Evolutionary conservation across 1,140 invertebrate genomes (phyloP).

Genomic region (Leguminivora glycinivorella): DNA sequence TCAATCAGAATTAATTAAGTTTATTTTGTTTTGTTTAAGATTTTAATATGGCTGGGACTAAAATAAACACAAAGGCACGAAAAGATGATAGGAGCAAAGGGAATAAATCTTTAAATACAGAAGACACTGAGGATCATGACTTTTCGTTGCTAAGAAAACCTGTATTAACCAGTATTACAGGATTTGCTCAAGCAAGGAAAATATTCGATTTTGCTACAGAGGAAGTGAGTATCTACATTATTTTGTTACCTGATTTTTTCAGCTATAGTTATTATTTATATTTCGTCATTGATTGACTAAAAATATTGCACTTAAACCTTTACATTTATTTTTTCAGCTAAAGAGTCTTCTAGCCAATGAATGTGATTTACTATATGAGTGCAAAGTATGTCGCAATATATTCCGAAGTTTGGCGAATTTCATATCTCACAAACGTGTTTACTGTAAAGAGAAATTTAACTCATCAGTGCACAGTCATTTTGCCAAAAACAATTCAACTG

Average conservation of each 20-base stretch:
- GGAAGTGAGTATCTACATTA: constrained; percentile 73
- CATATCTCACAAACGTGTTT: constrained; percentile 90
- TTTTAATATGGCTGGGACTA: constrained; percentile 73
- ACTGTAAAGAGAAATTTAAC: constrained; percentile 82
- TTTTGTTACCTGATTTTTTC: background rate
- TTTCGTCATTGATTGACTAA: background rate
- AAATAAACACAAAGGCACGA: constrained; percentile 66
- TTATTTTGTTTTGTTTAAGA: constrained; percentile 30
- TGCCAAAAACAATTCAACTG: constrained; percentile 71
- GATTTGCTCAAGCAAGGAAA: constrained; percentile 81
- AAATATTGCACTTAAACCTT: background rate
- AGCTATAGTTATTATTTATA: background rate
- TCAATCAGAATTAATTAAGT: constrained; percentile 16
- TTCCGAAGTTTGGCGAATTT: constrained; percentile 92
- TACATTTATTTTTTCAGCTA: constrained; percentile 79
- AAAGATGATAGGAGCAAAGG: constrained; percentile 66
- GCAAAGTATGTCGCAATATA: constrained; percentile 89
- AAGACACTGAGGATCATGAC: constrained; percentile 73
- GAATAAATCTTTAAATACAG: constrained; percentile 50
- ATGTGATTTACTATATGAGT: constrained; percentile 92
- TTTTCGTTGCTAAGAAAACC: constrained; percentile 82
- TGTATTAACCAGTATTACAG: constrained; percentile 81
- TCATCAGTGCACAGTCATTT: constrained; percentile 67
- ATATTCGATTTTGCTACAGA: constrained; percentile 81
- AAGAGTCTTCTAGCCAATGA: constrained; percentile 85